Evolutionary conservation across 2,797 vertebrate genomes (phyloP).

Genomic region (Channa striata): DNA sequence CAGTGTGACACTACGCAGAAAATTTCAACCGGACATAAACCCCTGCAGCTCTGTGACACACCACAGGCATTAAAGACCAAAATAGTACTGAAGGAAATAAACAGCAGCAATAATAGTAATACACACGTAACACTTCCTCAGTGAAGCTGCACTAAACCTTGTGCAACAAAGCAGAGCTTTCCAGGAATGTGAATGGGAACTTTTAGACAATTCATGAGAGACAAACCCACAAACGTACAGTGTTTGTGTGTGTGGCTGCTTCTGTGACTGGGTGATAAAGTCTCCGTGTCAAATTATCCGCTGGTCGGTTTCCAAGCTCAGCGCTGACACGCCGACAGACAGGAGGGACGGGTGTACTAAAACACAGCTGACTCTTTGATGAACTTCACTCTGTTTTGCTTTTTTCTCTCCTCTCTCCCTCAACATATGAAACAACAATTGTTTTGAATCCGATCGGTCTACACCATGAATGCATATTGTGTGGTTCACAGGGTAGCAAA

Average conservation of each 20-base stretch:
- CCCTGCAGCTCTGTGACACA: constrained; percentile 30
- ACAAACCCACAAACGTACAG: constrained; percentile 1
- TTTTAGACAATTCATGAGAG: not conserved
- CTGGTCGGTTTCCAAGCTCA: constrained; percentile 39
- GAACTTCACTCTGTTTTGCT: constrained; percentile 41
- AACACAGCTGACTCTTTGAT: constrained; percentile 32
- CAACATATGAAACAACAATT: constrained; percentile 5
- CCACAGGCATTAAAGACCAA: constrained; percentile 25
- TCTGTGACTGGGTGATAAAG: constrained; percentile 18
- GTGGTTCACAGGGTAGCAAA: not conserved
- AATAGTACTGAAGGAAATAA: constrained; percentile 40
- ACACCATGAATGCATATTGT: constrained; percentile 9
- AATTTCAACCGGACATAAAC: constrained; percentile 37
- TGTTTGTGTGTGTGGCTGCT: not conserved
- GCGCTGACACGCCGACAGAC: constrained; percentile 41
- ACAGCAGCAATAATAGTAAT: constrained; percentile 25
- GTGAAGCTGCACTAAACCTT: not conserved
- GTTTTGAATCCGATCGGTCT: too few relatives aligned
- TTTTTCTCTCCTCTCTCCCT: not conserved
- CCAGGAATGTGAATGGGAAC: constrained; percentile 2
- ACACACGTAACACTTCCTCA: constrained; percentile 2
- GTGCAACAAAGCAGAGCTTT: constrained; percentile 1
- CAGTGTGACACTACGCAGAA: constrained; percentile 41
- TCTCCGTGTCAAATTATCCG: constrained; percentile 44
- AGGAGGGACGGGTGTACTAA: constrained; percentile 19